phyloP scores from a whole-genome alignment of 2,113 vertebrate genomes.

The Tragelaphus imberbis region DNA sequence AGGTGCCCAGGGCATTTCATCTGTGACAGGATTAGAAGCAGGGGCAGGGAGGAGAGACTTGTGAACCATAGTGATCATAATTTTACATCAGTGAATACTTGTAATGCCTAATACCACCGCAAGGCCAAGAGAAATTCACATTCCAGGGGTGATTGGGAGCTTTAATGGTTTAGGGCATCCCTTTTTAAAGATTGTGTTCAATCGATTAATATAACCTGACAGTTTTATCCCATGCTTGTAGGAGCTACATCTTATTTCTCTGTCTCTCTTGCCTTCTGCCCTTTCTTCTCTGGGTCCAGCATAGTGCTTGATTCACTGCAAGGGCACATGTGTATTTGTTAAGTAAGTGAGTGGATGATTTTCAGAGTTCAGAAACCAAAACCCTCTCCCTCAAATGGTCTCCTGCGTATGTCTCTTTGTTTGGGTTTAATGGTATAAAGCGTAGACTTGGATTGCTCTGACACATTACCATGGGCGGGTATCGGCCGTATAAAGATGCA shows the following conservation, averaged over 20 bases:
- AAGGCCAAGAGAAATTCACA: background rate
- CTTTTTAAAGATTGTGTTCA: background rate
- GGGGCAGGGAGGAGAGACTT: rapidly evolving
- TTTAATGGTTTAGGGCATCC: background rate
- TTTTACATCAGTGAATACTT: background rate
- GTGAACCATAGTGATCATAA: background rate
- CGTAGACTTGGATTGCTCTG: background rate
- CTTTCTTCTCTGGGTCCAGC: background rate
- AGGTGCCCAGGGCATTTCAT: background rate
- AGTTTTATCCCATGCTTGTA: background rate
- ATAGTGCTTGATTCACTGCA: background rate
- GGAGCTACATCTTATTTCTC: background rate
- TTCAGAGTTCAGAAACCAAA: background rate
- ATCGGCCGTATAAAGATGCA: background rate
- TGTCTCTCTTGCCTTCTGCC: too few relatives aligned
- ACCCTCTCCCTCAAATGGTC: too few relatives aligned
- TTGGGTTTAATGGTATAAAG: background rate
- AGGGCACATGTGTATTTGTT: background rate
- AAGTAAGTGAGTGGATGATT: background rate
- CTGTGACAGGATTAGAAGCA: rapidly evolving
- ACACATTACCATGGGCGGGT: background rate
- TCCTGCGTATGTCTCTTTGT: background rate
- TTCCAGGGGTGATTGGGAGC: background rate
- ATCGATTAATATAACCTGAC: background rate
- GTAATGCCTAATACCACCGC: too few relatives aligned